Conservation (phyloP, 1,140 invertebrate genomes). For the Coelopa frigida region DNA sequence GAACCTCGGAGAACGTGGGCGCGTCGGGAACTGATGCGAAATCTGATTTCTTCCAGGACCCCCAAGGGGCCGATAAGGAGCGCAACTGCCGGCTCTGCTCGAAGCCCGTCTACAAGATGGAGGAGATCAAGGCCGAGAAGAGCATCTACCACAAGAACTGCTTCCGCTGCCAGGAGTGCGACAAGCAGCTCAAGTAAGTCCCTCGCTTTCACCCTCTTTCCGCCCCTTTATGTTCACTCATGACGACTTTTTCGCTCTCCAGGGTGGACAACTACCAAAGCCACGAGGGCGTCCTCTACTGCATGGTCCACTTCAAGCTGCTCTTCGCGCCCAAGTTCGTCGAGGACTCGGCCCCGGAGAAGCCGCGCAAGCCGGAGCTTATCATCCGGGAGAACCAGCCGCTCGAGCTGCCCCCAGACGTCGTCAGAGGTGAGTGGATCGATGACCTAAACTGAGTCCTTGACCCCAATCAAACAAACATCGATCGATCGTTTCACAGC, state of each 20-base stretch:
- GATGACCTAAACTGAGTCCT: too few species aligned
- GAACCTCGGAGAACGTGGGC: too few species aligned
- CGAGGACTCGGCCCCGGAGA: constrained; percentile 60
- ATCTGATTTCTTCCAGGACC: constrained; percentile 11
- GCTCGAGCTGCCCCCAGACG: constrained; percentile 78
- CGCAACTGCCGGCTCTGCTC: constrained; percentile 68
- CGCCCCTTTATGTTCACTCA: not conserved
- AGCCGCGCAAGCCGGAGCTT: constrained; percentile 69
- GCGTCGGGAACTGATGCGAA: not conserved
- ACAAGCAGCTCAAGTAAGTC: constrained; percentile 79
- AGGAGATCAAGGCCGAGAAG: constrained; percentile 82
- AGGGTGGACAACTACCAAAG: constrained; percentile 86
- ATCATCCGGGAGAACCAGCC: constrained; percentile 89
- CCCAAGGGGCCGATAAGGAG: constrained; percentile 37
- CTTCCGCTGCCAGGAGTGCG: constrained; percentile 82
- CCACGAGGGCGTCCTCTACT: constrained; percentile 80
- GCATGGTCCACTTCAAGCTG: constrained; percentile 88
- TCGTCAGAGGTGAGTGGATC: constrained; percentile 68
- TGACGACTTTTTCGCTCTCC: not conserved
- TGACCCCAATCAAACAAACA: not conserved
- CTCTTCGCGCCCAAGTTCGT: constrained; percentile 87
- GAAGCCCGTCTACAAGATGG: constrained; percentile 91
- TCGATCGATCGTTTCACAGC: constrained; percentile 42
- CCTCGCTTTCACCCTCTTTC: not conserved
- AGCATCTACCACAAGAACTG: constrained; percentile 85